Percentiles rank a stretch among this genome's conserved stretches.
Evolutionary conservation across 2,797 vertebrate species (phyloP).

Genomic region (Mallotus villosus): DNA sequence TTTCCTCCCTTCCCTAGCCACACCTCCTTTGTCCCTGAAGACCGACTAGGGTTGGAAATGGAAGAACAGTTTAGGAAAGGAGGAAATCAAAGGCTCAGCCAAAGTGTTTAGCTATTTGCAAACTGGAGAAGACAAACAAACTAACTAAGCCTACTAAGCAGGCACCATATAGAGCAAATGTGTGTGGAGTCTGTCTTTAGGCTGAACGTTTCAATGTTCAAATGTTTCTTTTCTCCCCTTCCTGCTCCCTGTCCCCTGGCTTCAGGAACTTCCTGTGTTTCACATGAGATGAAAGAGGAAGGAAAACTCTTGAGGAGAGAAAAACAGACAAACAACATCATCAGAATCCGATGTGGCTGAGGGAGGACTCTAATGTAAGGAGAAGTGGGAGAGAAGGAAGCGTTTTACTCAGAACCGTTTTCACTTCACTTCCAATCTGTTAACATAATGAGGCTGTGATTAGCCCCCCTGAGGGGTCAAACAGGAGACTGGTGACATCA

Average conservation of each 20-base stretch:
- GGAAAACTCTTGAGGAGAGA: constrained; percentile 13
- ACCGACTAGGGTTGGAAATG: constrained; percentile 1
- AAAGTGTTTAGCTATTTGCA: constrained; percentile 22
- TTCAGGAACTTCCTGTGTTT: constrained; percentile 54
- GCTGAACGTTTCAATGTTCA: no score
- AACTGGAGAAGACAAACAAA: not conserved
- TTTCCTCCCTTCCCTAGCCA: constrained; percentile 50
- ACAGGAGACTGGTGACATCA: constrained; percentile 44
- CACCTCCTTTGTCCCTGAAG: constrained; percentile 49
- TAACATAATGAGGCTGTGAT: constrained; percentile 12
- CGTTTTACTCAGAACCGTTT: not conserved
- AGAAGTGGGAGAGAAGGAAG: not conserved
- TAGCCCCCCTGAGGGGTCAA: constrained; percentile 32
- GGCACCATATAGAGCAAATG: no score
- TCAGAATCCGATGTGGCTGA: not conserved
- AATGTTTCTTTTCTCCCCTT: not conserved
- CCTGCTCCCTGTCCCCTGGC: constrained; percentile 29
- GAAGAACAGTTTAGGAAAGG: not conserved
- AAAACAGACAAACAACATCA: constrained; percentile 17
- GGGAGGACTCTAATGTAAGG: not conserved
- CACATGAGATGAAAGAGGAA: constrained; percentile 35
- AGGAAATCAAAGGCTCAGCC: constrained; percentile 11
- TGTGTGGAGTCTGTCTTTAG: no score
- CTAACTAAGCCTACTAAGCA: constrained; percentile 8
- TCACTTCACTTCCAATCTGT: constrained; percentile 4